These are phyloP conservation scores for Parasteatoda lunata DNA, from an alignment of 2,888 invertebrate genomes.

Conservation along the genomic window DNA sequence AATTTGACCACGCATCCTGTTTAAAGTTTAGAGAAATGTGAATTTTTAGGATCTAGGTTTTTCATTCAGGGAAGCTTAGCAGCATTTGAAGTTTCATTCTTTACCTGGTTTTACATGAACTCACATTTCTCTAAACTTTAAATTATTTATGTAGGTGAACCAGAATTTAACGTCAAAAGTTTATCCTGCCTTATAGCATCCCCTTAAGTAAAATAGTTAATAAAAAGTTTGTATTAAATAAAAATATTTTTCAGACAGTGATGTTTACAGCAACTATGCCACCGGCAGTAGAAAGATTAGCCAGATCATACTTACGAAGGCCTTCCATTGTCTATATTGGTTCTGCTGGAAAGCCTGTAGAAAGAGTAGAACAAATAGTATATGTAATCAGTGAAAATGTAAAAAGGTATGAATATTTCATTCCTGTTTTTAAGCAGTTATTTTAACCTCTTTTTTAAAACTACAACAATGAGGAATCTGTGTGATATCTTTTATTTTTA, in stretches of 20 bases:
- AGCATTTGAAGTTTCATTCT: too few relatives aligned
- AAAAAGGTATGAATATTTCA: slow-evolving; percentile 80
- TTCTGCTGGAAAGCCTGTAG: slow-evolving; percentile 96
- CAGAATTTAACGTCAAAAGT: too few relatives aligned
- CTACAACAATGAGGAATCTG: not conserved
- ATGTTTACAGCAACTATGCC: slow-evolving; percentile 99
- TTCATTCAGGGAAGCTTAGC: too few relatives aligned
- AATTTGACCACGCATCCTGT: too few relatives aligned
- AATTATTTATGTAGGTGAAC: too few relatives aligned
- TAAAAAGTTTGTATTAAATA: too few relatives aligned
- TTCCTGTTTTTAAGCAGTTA: not conserved
- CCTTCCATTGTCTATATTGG: slow-evolving; percentile 99
- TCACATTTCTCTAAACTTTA: too few relatives aligned
- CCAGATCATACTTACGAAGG: slow-evolving; percentile 92
- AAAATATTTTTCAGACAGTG: slow-evolving; percentile 83
- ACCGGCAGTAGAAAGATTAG: slow-evolving; percentile 95
- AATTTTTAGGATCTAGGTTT: too few relatives aligned
- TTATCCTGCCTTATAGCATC: too few relatives aligned
- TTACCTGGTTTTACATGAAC: too few relatives aligned
- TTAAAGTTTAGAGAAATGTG: too few relatives aligned
- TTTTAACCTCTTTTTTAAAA: slow-evolving; percentile 8
- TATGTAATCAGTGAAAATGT: slow-evolving; percentile 96
- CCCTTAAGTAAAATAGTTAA: too few relatives aligned
- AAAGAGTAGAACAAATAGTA: slow-evolving; percentile 97
- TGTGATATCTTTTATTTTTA: slow-evolving; percentile 1